A percentile compares a stretch with the other conserved stretches of the same genome.
phyloP scores from a whole-genome alignment of 2,113 vertebrate species.

The Cyanocitta stelleri region DNA sequence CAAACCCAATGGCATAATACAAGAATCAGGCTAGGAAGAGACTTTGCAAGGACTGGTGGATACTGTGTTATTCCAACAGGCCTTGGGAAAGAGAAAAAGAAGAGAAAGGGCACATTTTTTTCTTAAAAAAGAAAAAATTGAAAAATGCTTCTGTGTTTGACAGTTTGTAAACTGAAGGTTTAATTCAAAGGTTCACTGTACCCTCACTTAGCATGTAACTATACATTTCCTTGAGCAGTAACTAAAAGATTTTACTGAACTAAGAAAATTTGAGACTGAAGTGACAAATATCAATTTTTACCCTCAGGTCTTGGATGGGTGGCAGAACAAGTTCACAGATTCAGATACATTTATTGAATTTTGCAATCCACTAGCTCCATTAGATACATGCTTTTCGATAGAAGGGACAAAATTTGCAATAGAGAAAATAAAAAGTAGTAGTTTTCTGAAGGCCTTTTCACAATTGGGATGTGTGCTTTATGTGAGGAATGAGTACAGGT shows the following conservation, averaged over 20 bases:
- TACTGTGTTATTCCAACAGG: not conserved
- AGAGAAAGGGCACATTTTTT: not conserved
- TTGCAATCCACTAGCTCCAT: not conserved
- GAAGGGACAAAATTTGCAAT: not conserved
- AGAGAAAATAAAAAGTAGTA: not conserved
- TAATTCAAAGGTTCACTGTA: not conserved
- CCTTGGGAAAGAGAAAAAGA: not conserved
- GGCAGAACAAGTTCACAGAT: not conserved
- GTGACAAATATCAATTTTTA: not conserved
- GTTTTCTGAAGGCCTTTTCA: not conserved
- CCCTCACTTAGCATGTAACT: not conserved
- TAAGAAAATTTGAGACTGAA: not conserved
- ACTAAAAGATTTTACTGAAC: not conserved
- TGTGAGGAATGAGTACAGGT: not conserved
- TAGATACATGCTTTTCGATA: not conserved
- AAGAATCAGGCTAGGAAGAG: not conserved
- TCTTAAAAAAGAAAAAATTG: not conserved
- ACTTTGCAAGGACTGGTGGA: not conserved
- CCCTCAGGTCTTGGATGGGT: not conserved
- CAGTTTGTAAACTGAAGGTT: not conserved
- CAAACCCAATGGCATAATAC: not conserved
- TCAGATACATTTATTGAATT: not conserved
- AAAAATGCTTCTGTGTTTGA: not conserved
- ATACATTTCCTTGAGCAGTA: not conserved
- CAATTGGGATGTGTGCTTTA: not conserved